A percentile compares a stretch with the other conserved stretches of the same genome.
phyloP scores from a whole-genome alignment of 2,888 invertebrate species.

The Rotaria magnacalcarata region DNA sequence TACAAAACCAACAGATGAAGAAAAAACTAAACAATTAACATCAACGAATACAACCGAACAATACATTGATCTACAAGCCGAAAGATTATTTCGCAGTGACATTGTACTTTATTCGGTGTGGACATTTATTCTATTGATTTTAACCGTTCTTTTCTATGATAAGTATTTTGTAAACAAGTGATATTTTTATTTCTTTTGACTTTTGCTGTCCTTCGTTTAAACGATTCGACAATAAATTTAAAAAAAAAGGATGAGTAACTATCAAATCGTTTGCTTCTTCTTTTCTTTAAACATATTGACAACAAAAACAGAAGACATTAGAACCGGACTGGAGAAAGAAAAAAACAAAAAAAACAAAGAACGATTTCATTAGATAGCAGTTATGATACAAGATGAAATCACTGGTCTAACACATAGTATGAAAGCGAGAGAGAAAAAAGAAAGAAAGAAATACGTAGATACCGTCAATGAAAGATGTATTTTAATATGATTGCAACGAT shows the following conservation, averaged over 20 bases:
- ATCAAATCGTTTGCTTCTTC: background rate
- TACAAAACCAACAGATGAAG: background rate
- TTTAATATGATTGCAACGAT: background rate
- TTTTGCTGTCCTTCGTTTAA: background rate
- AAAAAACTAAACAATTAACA: background rate
- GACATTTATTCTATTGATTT: constrained; percentile 41
- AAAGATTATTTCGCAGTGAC: constrained; percentile 41
- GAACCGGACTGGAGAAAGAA: background rate
- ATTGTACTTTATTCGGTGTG: constrained; percentile 30
- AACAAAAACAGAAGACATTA: constrained; percentile 10
- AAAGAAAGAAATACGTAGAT: background rate
- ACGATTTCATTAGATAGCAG: background rate
- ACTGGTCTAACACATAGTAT: constrained; percentile 4
- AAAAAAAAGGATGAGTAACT: background rate
- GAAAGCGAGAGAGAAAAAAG: background rate
- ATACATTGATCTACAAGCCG: constrained; percentile 36
- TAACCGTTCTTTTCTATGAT: constrained; percentile 42
- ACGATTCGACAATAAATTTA: background rate
- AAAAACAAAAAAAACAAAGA: background rate
- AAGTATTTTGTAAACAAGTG: constrained; percentile 32
- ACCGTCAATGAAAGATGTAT: background rate
- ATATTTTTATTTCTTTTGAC: background rate
- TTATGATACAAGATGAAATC: constrained; percentile 3
- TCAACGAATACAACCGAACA: background rate
- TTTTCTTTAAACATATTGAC: background rate